Conservation (phyloP, 2,888 invertebrate species). For the Euproctis similis region DNA sequence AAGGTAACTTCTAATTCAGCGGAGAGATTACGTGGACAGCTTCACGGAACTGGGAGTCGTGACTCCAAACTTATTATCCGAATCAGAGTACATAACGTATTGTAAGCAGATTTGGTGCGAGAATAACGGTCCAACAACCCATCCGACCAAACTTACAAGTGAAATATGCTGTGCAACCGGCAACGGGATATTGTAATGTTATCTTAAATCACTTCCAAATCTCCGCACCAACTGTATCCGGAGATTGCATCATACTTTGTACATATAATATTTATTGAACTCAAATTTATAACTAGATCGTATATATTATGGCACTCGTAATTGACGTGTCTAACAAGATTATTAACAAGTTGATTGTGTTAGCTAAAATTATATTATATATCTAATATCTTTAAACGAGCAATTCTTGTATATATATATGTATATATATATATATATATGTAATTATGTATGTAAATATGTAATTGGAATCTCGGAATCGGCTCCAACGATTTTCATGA, state of each 20-base stretch:
- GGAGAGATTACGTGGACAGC: constrained; percentile 59
- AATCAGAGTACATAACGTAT: constrained; percentile 61
- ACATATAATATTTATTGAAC: constrained; percentile 13
- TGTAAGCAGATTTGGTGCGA: constrained; percentile 71
- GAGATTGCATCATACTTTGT: constrained; percentile 12
- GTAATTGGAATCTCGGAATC: too few species aligned
- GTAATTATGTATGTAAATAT: too few species aligned
- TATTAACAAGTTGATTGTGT: too few species aligned
- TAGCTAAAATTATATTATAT: too few species aligned
- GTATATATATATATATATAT: too few species aligned
- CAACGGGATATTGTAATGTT: constrained; percentile 59
- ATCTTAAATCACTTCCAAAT: constrained; percentile 56
- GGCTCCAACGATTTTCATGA: too few species aligned
- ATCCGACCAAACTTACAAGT: constrained; percentile 46
- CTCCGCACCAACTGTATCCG: constrained; percentile 25
- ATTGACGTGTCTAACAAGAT: too few species aligned
- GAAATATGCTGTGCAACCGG: constrained; percentile 46
- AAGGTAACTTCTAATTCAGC: constrained; percentile 61
- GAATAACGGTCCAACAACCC: constrained; percentile 49
- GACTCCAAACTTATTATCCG: constrained; percentile 68
- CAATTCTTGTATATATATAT: too few species aligned
- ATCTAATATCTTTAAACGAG: too few species aligned
- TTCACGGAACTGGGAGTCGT: constrained; percentile 59
- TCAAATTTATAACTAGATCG: too few species aligned
- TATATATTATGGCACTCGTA: background rate